A percentile compares a stretch with the other conserved stretches of the same genome.
phyloP scores from a whole-genome alignment of 2,888 invertebrate species.

The Drosophila mayaguana region DNA sequence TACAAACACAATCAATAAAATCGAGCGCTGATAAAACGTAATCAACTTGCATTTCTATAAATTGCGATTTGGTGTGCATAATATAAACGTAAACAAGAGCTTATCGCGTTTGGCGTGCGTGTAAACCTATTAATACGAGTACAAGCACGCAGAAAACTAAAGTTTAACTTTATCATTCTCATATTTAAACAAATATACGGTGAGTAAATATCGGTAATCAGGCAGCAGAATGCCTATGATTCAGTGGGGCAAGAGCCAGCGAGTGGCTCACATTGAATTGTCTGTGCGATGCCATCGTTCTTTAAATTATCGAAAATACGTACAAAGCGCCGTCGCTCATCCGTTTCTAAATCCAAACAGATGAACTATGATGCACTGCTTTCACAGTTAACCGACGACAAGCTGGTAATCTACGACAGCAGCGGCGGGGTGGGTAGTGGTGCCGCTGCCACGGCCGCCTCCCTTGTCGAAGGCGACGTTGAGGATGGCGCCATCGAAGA shows the following conservation, averaged over 20 bases:
- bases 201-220: slow-evolving; percentile 77
- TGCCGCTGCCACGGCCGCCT: slow-evolving; percentile 8
- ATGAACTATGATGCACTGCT: slow-evolving; percentile 85
- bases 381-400: slow-evolving; percentile 83
- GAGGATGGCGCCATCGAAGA: slow-evolving; percentile 79
- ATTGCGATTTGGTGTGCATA: slow-evolving; percentile 8
- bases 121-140: slow-evolving; percentile 43
- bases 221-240: slow-evolving; percentile 46
- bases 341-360: slow-evolving; percentile 64
- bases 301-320: slow-evolving; percentile 64
- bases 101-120: slow-evolving; percentile 22
- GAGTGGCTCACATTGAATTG: slow-evolving; percentile 46
- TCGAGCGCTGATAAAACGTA: not conserved
- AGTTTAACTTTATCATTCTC: slow-evolving; percentile 76
- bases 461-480: slow-evolving; percentile 28
- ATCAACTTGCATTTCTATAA: not conserved
- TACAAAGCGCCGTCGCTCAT: slow-evolving; percentile 64
- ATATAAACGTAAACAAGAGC: not conserved
- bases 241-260: slow-evolving; percentile 60
- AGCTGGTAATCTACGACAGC: slow-evolving; percentile 76
- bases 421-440: slow-evolving; percentile 17
- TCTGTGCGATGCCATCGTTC: slow-evolving; percentile 60
- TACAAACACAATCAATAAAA: not conserved
- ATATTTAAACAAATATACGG: slow-evolving; percentile 80
- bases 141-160: slow-evolving; percentile 61